Evolutionary conservation across 2,888 invertebrate species (phyloP), one percentile per base, ranked within the genome.

Genomic region (Steinernema hermaphroditum): DNA sequence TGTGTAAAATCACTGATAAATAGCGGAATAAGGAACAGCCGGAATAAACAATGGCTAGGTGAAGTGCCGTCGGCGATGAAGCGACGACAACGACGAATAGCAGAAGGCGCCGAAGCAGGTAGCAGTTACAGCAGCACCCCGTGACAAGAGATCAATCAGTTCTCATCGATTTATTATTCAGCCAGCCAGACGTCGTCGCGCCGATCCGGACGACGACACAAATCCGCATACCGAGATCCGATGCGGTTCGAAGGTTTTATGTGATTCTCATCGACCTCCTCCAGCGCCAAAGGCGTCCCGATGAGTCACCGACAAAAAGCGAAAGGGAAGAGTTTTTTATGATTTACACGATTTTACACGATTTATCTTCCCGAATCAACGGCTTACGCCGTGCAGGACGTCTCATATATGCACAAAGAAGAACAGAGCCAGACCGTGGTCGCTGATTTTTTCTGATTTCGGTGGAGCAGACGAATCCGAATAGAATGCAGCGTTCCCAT

Each of bases 121-220:
- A 46, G 46, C 46, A 54, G 54, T 54, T 54, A 54, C 54, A 54
- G 54, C 54, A 24, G 54, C 54, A 24, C 8, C 54, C 2, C 54
- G 22, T 54, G 54, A 54, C 54, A 54, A 22, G 27, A 24, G 54
- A 54, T 54, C 54, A 54, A 54, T 54, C 54, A 54, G 54, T 54
- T 54, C 54, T 6, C 54, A 54, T 54, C 54, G 54, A 54, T 54
- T 54, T 54, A 54, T 54, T 54, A 54, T 54, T 54, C 54, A 27
- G 24, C 54, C 54, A 12, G 19, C n/a, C 54, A 54, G 54, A 54
- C 27, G 27, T 27, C 22, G 54, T 27, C 54, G 54, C 54, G 54
- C 54, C 54, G 27, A 54, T 54, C 27, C 54, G 24, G 19, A 16
- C 54, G 54, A 22, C 54, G 54, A 54, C 54, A 22, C 54, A 54